Base-by-base conservation (phyloP, 2,888 invertebrate genomes). In the Panopea generosa region DNA sequence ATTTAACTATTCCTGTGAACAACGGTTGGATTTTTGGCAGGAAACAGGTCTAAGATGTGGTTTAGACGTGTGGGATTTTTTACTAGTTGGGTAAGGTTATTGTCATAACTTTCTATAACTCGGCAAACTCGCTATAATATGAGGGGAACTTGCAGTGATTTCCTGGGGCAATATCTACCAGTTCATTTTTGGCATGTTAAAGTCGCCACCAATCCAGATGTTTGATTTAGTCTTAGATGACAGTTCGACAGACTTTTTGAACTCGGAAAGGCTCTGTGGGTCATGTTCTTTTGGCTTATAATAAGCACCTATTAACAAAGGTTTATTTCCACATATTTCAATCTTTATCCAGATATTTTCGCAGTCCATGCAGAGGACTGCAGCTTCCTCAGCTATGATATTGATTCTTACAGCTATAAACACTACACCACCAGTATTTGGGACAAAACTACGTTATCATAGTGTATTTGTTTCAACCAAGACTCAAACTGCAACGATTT, bases 41-140 rank as follows among this genome's bases (percentile, higher is more conserved):
- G 20, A 43, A 66, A 57, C 20, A 66, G 66, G 18, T 66, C 57
- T 4, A 57, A 38, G n/a, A 66, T 50, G n/a, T 50, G 18, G 7
- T 33, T 57, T 50, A 4, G 59, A 40, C 59, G 24, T 4, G 43
- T 68, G 9, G 67, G 67, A 6, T 22, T 11, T n/a, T 59, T 14
- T 0, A 60, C 50, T 20, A 67, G 9, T 33, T 67, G 49, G 22
- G 45, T 29, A n/a, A 65, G 55, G 62, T 61, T n/a, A 20, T 43
- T 43, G n/a, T 43, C 47, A 27, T 60, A 4, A 33, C 11, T 33
- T 33, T 7, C 33, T 33, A 11, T 33, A 4, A 47, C 3, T 45
- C 2, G n/a, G 24, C 26, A 40, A 56, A 29, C 7, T 43, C 65
- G 0, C 65, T 14, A 29, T 56, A 65, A 29, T 47, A 29, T 1